phyloP scores from a whole-genome alignment of 37 sponge, comb jelly and placozoan genomes.

The Aplysina aerophoba region DNA sequence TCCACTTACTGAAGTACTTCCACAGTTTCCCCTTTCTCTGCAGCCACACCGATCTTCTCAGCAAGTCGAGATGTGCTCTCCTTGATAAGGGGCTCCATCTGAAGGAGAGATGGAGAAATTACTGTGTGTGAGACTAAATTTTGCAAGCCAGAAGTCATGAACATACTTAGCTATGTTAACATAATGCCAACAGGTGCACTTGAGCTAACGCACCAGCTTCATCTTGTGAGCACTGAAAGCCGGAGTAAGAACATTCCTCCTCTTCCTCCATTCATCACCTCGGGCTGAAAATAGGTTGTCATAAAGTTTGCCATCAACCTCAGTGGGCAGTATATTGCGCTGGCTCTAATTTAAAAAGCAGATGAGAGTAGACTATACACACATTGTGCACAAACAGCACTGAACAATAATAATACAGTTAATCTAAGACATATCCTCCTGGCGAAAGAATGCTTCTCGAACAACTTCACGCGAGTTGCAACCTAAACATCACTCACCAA shows the following conservation, averaged over 20 bases:
- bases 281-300: neutral
- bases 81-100: constrained; percentile 17
- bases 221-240: constrained; percentile 26
- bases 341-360: neutral
- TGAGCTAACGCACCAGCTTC: neutral
- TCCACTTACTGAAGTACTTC: neutral
- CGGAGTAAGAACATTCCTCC: constrained; percentile 7
- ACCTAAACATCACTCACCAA: too few relatives aligned
- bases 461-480: too few relatives aligned
- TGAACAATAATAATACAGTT: too few relatives aligned
- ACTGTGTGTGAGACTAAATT: too few relatives aligned
- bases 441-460: too few relatives aligned
- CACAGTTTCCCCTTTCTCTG: neutral
- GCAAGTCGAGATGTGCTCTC: neutral
- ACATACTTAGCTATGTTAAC: too few relatives aligned
- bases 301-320: neutral
- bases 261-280: constrained; percentile 13
- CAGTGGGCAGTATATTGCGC: neutral
- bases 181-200: too few relatives aligned
- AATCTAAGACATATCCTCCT: too few relatives aligned
- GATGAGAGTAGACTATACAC: too few relatives aligned
- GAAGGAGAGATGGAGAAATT: neutral
- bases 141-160: too few relatives aligned
- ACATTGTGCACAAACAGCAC: too few relatives aligned
- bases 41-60: neutral